Conservation (phyloP, 2,113 vertebrate genomes). For the Zosterops japonicus region DNA sequence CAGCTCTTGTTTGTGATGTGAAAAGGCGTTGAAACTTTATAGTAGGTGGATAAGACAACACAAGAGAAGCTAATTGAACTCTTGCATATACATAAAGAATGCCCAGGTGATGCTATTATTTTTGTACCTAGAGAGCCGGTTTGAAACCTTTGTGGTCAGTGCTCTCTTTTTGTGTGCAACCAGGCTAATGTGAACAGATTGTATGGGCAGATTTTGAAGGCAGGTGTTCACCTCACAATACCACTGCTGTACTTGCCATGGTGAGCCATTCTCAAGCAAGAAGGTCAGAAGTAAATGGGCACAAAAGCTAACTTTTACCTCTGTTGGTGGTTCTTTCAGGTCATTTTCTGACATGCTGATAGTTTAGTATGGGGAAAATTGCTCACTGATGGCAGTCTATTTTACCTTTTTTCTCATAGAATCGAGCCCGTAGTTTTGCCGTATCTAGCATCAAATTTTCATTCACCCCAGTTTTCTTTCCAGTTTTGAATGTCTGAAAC, state of each 20-base stretch:
- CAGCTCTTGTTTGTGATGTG: background rate
- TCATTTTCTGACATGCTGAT: background rate
- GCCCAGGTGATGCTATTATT: slow-evolving; percentile 62
- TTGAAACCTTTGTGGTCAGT: slow-evolving; percentile 43
- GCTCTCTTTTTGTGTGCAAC: background rate
- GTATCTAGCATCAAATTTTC: background rate
- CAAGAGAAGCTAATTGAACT: slow-evolving; percentile 29
- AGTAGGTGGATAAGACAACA: background rate
- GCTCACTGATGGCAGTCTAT: background rate
- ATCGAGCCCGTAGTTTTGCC: background rate
- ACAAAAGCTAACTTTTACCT: background rate
- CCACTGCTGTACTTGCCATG: background rate
- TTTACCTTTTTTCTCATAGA: background rate
- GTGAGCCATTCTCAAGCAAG: background rate
- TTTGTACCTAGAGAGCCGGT: slow-evolving; percentile 45
- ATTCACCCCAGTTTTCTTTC: background rate
- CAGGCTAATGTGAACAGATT: slow-evolving; percentile 39
- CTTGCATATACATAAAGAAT: background rate
- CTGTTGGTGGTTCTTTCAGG: background rate
- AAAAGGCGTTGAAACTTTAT: slow-evolving; percentile 2
- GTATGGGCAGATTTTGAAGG: slow-evolving; percentile 36
- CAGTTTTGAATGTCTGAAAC: slow-evolving; percentile 54
- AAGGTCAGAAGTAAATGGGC: background rate
- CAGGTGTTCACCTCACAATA: slow-evolving; percentile 57
- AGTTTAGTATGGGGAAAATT: background rate